Percentiles rank a stretch among this genome's conserved stretches.
Conservation (phyloP, 2,113 vertebrate genomes). For the Marcusenius ussheri region DNA sequence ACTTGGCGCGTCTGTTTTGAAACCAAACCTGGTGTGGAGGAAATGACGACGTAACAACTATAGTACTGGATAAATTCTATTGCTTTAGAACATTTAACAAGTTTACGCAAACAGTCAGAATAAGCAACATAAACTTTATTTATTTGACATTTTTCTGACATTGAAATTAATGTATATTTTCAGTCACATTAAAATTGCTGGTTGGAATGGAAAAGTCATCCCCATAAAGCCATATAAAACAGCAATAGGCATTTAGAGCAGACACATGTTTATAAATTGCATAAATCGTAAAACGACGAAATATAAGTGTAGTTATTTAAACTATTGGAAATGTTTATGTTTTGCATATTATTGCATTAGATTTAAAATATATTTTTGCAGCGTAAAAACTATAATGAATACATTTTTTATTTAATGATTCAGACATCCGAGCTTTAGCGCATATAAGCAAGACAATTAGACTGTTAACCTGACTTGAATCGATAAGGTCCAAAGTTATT, state of each 20-base stretch:
- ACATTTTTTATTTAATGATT: neutral
- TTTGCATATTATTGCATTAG: neutral
- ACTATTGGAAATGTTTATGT: neutral
- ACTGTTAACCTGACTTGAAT: neutral
- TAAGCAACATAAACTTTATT: neutral
- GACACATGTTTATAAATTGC: neutral
- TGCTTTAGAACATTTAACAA: neutral
- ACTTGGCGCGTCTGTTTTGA: constrained; percentile 94
- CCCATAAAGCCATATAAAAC: neutral
- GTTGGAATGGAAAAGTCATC: neutral
- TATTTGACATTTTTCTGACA: neutral
- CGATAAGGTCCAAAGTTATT: neutral
- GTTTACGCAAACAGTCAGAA: neutral
- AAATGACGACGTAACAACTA: neutral
- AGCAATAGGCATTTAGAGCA: neutral
- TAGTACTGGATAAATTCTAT: neutral
- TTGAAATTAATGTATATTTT: neutral
- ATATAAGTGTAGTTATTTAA: neutral
- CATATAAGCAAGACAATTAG: neutral
- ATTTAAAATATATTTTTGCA: neutral
- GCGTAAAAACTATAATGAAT: neutral
- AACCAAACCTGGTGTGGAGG: constrained; percentile 78
- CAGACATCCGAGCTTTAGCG: neutral
- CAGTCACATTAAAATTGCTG: neutral
- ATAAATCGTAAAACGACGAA: neutral